A percentile compares a stretch with the other conserved stretches of the same genome.
These are phyloP conservation scores for Phacellophora camtschatica DNA, from an alignment of 30 jellyfish, hydroid and myxozoan species.

Conservation along the genomic window DNA sequence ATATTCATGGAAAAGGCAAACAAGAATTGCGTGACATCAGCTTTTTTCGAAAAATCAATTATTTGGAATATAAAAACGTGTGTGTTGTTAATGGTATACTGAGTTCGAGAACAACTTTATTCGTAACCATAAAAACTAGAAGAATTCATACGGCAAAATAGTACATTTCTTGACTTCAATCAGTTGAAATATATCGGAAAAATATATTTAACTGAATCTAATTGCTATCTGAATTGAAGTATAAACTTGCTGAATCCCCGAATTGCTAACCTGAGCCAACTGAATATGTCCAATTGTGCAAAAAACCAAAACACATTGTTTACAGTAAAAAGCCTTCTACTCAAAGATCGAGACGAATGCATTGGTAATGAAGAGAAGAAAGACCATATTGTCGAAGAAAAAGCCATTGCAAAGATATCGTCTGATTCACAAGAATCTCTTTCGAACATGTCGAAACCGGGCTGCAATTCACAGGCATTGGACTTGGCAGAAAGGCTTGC, in stretches of 20 bases:
- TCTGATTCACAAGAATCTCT: not conserved
- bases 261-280: not conserved
- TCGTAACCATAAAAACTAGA: too few species aligned
- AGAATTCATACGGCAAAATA: too few species aligned
- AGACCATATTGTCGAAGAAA: not conserved
- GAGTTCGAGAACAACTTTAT: too few species aligned
- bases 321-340: conserved; percentile 20
- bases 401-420: not conserved
- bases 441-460: not conserved
- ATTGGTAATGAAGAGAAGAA: not conserved
- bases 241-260: not conserved
- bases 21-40: too few species aligned
- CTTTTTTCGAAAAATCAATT: too few species aligned
- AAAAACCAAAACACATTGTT: not conserved
- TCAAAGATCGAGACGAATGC: not conserved
- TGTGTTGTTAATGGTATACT: too few species aligned
- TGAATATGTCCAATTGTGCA: not conserved
- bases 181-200: too few species aligned
- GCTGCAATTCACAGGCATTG: conserved; percentile 59
- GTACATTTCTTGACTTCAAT: too few species aligned
- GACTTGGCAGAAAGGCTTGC: conserved; percentile 79
- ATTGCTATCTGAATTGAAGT: too few species aligned
- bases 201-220: too few species aligned
- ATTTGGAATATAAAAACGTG: too few species aligned
- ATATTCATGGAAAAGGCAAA: too few species aligned